These are phyloP conservation scores for Nothura maculosa DNA, from an alignment of 2,797 vertebrate genomes.

Conservation along the genomic window DNA sequence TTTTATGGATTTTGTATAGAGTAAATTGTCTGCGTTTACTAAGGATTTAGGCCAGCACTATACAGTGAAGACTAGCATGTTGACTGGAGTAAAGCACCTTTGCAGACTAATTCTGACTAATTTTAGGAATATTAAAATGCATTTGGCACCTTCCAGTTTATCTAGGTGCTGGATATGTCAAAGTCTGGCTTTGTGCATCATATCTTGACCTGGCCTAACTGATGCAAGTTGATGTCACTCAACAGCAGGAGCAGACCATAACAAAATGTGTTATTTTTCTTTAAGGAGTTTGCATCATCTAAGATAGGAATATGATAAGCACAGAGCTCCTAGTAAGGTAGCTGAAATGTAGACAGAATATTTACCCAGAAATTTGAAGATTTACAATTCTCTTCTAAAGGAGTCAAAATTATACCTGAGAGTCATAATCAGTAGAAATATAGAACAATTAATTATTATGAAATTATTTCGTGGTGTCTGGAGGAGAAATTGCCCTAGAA, in stretches of 20 bases:
- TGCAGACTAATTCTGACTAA: background rate
- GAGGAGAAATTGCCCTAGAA: background rate
- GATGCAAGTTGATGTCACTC: background rate
- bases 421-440: background rate
- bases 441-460: background rate
- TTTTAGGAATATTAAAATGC: background rate
- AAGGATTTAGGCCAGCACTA: background rate
- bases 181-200: background rate
- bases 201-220: background rate
- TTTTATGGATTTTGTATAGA: background rate
- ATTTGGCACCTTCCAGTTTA: background rate
- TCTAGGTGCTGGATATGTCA: background rate
- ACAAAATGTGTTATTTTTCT: background rate
- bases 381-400: background rate
- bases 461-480: background rate
- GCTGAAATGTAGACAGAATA: background rate
- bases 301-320: background rate
- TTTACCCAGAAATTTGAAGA: background rate
- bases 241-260: background rate
- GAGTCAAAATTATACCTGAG: background rate
- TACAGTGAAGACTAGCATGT: background rate
- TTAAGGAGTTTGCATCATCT: background rate
- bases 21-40: background rate
- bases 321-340: no score
- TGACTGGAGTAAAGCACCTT: background rate